phyloP scores from a whole-genome alignment of 2,888 invertebrate species.

The Amiota minor region DNA sequence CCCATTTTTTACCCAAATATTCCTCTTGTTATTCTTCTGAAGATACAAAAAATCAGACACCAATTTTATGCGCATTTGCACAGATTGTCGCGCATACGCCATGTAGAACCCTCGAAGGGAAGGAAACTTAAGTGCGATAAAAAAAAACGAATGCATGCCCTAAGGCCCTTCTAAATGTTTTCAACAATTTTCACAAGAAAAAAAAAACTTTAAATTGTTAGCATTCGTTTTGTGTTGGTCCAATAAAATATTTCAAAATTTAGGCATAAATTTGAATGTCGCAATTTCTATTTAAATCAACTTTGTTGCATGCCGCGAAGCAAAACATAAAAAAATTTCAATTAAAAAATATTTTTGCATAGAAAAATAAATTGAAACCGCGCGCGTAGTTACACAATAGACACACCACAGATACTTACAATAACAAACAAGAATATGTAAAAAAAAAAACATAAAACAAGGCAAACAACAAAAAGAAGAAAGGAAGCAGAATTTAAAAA shows the following conservation, averaged over 20 bases:
- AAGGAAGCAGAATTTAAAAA: neutral
- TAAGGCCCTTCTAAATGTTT: constrained; percentile 5
- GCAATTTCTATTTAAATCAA: constrained; percentile 19
- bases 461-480: neutral
- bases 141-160: constrained; percentile 17
- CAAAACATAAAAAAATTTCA: constrained; percentile 17
- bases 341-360: constrained; percentile 28
- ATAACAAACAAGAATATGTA: neutral
- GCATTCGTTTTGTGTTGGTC: neutral
- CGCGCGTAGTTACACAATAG: neutral
- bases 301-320: neutral
- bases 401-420: neutral
- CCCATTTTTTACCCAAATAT: neutral
- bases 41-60: constrained; percentile 24
- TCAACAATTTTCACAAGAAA: neutral
- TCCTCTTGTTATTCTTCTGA: neutral
- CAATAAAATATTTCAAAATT: neutral
- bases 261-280: neutral
- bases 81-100: constrained; percentile 14
- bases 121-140: neutral
- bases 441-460: neutral
- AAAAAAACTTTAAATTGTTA: neutral
- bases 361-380: constrained; percentile 15
- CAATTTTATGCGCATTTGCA: constrained; percentile 33
- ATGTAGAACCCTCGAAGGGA: neutral